A percentile compares a stretch with the other conserved stretches of the same genome.
Evolutionary conservation across 2,797 vertebrate species (phyloP).

Genomic region (Halcyon badia): DNA sequence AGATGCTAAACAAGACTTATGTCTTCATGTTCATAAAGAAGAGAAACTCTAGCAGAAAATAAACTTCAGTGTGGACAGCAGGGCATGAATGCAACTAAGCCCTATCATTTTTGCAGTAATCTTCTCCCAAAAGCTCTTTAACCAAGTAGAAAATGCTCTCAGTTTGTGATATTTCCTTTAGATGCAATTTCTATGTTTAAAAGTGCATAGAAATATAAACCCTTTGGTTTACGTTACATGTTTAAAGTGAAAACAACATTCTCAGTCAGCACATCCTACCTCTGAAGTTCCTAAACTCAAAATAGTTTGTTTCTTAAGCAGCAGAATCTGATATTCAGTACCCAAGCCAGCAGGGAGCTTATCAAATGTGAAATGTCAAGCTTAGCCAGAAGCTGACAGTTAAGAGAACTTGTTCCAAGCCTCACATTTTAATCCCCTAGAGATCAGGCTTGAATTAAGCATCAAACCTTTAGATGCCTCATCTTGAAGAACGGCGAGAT

Average conservation of each 20-base stretch:
- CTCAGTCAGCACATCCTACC: neutral
- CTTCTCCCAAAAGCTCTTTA: neutral
- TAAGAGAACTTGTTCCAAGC: neutral
- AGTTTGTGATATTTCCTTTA: neutral
- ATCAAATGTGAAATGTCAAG: neutral
- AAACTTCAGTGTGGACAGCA: accelerated
- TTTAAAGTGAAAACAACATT: accelerated
- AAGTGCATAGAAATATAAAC: accelerated
- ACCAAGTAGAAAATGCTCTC: accelerated
- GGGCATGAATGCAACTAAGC: neutral
- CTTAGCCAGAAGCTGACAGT: neutral
- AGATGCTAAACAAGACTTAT: neutral
- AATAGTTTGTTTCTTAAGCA: neutral
- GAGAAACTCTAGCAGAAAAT: neutral
- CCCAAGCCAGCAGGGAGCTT: neutral
- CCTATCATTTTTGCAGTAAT: neutral
- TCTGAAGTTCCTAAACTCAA: neutral
- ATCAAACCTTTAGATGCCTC: neutral
- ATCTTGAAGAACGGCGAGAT: neutral
- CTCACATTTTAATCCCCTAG: neutral
- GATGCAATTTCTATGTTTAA: accelerated
- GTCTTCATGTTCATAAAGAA: accelerated
- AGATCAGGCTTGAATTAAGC: neutral
- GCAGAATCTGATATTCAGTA: neutral
- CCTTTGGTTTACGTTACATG: accelerated